These are phyloP conservation scores for Subacronicta megacephala DNA, from an alignment of 2,888 invertebrate genomes.

Conservation along the genomic window DNA sequence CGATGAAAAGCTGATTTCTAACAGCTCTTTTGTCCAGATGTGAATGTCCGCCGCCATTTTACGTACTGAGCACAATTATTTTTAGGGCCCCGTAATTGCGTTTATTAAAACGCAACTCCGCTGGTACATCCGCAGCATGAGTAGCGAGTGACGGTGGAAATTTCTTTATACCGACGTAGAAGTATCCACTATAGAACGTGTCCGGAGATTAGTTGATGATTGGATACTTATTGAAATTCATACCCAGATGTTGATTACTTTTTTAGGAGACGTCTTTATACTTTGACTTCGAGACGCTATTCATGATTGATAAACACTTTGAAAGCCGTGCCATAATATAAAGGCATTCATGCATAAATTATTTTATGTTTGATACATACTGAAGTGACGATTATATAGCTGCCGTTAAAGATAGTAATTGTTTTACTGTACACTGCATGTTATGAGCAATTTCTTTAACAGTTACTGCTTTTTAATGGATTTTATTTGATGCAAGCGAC, in stretches of 20 bases:
- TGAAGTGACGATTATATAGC: conserved; percentile 6
- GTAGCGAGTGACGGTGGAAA: conserved; percentile 22
- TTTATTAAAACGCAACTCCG: conserved; percentile 32
- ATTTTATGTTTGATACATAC: conserved; percentile 6
- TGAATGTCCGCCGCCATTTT: conserved; percentile 68
- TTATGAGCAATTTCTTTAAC: conserved; percentile 25
- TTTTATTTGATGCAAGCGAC: conserved; percentile 42
- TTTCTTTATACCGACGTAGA: conserved; percentile 1
- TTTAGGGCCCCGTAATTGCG: conserved; percentile 52
- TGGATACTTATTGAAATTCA: conserved; percentile 8
- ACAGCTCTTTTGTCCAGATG: conserved; percentile 70
- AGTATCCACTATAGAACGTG: conserved; percentile 22
- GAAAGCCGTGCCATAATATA: conserved; percentile 3
- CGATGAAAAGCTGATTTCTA: conserved; percentile 79
- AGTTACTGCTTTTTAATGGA: conserved; percentile 39
- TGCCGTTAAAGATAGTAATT: conserved; percentile 19
- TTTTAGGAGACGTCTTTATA: not conserved
- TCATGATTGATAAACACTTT: conserved; percentile 7
- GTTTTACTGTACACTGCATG: conserved; percentile 6
- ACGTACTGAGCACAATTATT: conserved; percentile 51
- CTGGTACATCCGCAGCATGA: conserved; percentile 18
- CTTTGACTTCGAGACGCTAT: not conserved
- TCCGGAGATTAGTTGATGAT: conserved; percentile 14
- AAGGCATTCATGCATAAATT: not conserved
- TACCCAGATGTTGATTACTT: conserved; percentile 3